Evolutionary conservation across 2,113 vertebrate species (phyloP).

Genomic region (Eulemur rufifrons): DNA sequence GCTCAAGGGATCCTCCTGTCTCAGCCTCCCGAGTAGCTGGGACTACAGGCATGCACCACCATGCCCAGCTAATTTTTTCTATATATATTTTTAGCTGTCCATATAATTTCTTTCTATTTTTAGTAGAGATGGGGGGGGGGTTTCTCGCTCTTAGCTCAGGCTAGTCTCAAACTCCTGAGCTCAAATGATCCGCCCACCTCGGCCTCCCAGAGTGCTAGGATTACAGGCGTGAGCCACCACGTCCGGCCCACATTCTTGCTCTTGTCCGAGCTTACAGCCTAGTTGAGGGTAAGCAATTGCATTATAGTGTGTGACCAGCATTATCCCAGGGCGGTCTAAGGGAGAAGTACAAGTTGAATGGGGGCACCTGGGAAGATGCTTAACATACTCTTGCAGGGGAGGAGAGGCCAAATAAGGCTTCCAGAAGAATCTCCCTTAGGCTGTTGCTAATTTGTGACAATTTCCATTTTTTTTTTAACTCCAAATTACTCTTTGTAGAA

Average conservation of each 20-base stretch:
- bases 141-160: no score
- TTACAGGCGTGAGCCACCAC: no score
- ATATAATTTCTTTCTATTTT: no score
- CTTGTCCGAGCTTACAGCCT: background rate
- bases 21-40: no score
- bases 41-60: no score
- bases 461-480: background rate
- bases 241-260: background rate
- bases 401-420: background rate
- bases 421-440: background rate
- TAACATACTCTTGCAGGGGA: background rate
- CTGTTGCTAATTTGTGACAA: background rate
- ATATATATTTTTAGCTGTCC: no score
- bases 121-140: no score
- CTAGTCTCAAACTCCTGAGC: no score
- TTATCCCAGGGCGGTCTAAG: rapidly evolving
- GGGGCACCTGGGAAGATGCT: background rate
- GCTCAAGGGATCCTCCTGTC: no score
- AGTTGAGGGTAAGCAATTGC: background rate
- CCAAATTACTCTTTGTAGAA: background rate
- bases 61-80: no score
- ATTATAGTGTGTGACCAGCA: background rate
- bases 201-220: no score
- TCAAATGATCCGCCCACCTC: no score
- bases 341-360: background rate